Conservation (phyloP, 2,797 vertebrate species). For the Rhinatrema bivittatum region DNA sequence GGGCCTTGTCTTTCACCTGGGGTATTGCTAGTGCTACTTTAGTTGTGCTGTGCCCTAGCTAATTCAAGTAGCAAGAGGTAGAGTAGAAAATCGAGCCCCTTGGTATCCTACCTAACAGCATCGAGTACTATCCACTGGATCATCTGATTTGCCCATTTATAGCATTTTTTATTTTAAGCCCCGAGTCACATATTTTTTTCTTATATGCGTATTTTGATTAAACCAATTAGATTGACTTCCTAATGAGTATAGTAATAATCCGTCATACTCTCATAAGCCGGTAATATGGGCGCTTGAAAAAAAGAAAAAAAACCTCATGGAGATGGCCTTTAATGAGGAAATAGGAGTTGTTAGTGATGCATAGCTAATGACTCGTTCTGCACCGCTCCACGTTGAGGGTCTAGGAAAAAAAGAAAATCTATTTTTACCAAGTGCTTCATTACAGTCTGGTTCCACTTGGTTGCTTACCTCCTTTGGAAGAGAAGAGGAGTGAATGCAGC, state of each 20-base stretch:
- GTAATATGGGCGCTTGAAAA: slow-evolving; percentile 24
- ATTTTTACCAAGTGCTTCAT: slow-evolving; percentile 10
- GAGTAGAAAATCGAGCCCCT: too few species aligned
- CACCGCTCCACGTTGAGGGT: neutral
- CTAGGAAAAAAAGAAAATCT: slow-evolving; percentile 13
- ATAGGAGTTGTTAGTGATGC: slow-evolving; percentile 21
- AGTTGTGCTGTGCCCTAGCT: too few species aligned
- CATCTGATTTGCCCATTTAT: too few species aligned
- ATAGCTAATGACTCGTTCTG: slow-evolving; percentile 25
- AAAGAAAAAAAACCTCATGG: too few species aligned
- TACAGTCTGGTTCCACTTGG: neutral
- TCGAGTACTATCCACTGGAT: too few species aligned
- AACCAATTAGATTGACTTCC: slow-evolving; percentile 29
- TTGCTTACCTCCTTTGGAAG: neutral
- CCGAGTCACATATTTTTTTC: too few species aligned
- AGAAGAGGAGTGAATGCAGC: neutral
- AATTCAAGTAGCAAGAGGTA: too few species aligned
- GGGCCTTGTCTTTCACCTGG: too few species aligned
- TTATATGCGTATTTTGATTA: slow-evolving; percentile 21
- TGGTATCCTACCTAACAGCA: too few species aligned
- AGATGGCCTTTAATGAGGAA: slow-evolving; percentile 30
- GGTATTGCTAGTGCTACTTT: too few species aligned
- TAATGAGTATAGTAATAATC: slow-evolving; percentile 19
- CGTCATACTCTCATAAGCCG: slow-evolving; percentile 27
- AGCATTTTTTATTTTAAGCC: too few species aligned